phyloP scores from a whole-genome alignment of 1,140 invertebrate genomes.

The Dolichoris vasculosae region DNA sequence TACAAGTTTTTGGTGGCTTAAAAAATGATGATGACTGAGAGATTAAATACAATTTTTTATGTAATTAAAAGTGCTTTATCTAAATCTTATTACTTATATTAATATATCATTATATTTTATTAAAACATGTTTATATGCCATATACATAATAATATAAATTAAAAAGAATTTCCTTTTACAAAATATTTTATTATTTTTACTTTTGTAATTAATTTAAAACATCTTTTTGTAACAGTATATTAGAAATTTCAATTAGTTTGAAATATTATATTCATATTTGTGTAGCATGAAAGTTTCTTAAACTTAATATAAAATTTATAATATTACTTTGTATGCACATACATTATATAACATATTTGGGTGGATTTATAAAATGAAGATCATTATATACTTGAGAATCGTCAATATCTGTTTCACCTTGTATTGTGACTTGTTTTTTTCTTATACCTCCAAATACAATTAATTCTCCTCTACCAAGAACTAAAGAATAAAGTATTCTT shows the following conservation, averaged over 20 bases:
- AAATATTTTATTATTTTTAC: not conserved
- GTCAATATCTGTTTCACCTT: constrained; percentile 69
- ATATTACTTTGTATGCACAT: constrained; percentile 19
- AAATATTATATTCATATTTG: constrained; percentile 5
- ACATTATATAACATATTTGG: constrained; percentile 81
- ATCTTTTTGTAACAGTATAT: not conserved
- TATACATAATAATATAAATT: constrained; percentile 41
- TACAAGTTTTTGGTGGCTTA: constrained; percentile 90
- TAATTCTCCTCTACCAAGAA: constrained; percentile 91
- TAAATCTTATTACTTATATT: constrained; percentile 19
- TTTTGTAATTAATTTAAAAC: not conserved
- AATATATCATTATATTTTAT: too few species aligned
- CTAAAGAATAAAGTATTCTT: constrained; percentile 91
- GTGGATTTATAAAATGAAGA: constrained; percentile 85
- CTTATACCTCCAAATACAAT: constrained; percentile 96
- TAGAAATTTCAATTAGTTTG: not conserved
- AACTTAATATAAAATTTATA: not conserved
- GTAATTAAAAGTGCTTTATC: too few species aligned
- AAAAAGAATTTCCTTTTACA: constrained; percentile 30
- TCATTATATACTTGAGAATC: constrained; percentile 83
- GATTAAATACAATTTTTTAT: constrained; percentile 9
- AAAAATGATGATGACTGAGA: constrained; percentile 65
- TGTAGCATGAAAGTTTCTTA: not conserved
- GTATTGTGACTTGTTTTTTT: constrained; percentile 78
- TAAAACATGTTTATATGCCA: too few species aligned